Evolutionary conservation across 2,888 invertebrate genomes (phyloP).

Genomic region (Cataglyphis albicans): DNA sequence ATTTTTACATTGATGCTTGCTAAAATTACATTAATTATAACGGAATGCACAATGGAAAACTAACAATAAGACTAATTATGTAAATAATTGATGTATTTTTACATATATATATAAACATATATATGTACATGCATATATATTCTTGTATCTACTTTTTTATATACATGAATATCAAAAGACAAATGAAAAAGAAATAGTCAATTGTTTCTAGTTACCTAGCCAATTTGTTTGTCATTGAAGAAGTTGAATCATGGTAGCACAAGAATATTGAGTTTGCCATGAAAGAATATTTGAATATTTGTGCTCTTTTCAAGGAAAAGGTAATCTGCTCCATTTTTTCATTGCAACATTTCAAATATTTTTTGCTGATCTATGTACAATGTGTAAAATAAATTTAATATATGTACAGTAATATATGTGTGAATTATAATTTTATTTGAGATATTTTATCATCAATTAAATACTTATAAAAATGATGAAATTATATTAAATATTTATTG

Average conservation of each 20-base stretch:
- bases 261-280: constrained; percentile 79
- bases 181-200: constrained; percentile 39
- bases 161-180: constrained; percentile 4
- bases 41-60: background rate
- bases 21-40: background rate
- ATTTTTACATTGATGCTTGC: background rate
- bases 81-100: constrained; percentile 13
- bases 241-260: constrained; percentile 62
- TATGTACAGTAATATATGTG: background rate
- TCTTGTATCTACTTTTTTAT: background rate
- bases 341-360: constrained; percentile 20
- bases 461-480: background rate
- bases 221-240: constrained; percentile 65
- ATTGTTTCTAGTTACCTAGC: constrained; percentile 75
- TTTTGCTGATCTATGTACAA: constrained; percentile 5
- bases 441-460: constrained; percentile 1
- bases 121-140: background rate
- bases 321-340: constrained; percentile 72
- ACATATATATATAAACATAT: background rate
- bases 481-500: constrained; percentile 16
- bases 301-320: constrained; percentile 74
- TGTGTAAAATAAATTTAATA: constrained; percentile 33
- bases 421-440: constrained; percentile 22
- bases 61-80: background rate
- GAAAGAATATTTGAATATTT: constrained; percentile 73